Conservation (phyloP, 2,888 invertebrate species). For the Frankliniella intonsa region DNA sequence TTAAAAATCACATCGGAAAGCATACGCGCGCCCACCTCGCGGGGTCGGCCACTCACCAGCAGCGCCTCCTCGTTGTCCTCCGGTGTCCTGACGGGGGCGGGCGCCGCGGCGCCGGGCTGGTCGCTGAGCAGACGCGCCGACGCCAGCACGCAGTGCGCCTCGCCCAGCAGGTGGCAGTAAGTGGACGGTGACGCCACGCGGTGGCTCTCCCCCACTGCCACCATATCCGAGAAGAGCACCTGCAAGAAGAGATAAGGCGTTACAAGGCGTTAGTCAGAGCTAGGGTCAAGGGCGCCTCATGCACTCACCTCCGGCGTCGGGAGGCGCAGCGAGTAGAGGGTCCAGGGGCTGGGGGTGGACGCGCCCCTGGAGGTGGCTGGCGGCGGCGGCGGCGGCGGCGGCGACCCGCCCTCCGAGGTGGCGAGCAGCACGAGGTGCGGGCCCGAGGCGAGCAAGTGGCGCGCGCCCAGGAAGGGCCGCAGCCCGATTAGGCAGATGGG, state of each 20-base stretch:
- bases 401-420: constrained; percentile 41
- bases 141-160: constrained; percentile 65
- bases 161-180: constrained; percentile 66
- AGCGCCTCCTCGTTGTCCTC: constrained; percentile 11
- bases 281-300: neutral
- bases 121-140: constrained; percentile 47
- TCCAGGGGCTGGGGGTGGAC: constrained; percentile 50
- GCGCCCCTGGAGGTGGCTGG: neutral
- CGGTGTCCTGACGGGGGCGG: neutral
- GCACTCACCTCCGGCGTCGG: constrained; percentile 52
- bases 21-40: neutral
- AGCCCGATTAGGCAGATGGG: constrained; percentile 64
- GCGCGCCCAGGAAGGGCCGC: constrained; percentile 62
- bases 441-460: constrained; percentile 50
- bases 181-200: constrained; percentile 60
- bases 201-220: constrained; percentile 61
- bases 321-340: constrained; percentile 65
- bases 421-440: constrained; percentile 54
- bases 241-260: neutral
- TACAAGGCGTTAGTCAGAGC: neutral
- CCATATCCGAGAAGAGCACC: constrained; percentile 64
- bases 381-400: neutral
- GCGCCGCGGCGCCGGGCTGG: constrained; percentile 35
- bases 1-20: neutral
- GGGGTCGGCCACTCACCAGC: neutral